Evolutionary conservation across 2,888 invertebrate genomes (phyloP), one percentile per base, ranked within the genome.

Genomic region (Stegana nigrithorax): DNA sequence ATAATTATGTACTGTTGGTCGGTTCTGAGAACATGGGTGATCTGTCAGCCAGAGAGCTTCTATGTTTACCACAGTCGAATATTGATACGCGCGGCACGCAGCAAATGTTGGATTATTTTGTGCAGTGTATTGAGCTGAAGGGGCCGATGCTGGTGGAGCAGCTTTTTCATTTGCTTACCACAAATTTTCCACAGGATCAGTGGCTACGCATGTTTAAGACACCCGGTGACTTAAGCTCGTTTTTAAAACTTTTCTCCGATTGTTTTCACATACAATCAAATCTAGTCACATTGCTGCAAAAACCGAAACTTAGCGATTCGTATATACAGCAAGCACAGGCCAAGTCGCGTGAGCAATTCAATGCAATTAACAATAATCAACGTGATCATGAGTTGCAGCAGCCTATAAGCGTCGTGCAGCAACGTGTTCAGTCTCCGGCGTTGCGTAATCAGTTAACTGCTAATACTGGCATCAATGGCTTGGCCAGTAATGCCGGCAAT

Each of bases 241-340:
- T 97, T 83, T 87, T 97, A 59, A 93, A 95, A 84, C 90, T 97
- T 87, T 96, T 97, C 84, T 93, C 96, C n/a, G 94, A 96, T 84
- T 91, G 94, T 77, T 97, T 97, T 86, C 94, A 95, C 84, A 95
- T 97, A 67, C 96, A 97, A 83, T 91, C 95, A 59, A 96, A 97
- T 87, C 89, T 96, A 85, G 95, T 96, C 76, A 94, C 94, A 62
- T 86, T 95, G 71, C 89, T 94, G 75, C 91, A 91, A 82, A 90
- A 91, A 82, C 91, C 92, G 81, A 92, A 92, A 88, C 88, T 91
- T 75, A 90, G 89, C 73, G 89, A 88, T 66, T 83, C 85, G 61
- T 82, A 86, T 58, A 85, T 85, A 57, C 85, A 84, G 62, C 84
- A 85, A 69, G 84, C 85, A 4, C 85, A 85, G 72, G 84, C 84